Percentiles rank a stretch among this genome's conserved stretches.
phyloP scores from a whole-genome alignment of 2,797 vertebrate genomes.

The Tadarida brasiliensis region DNA sequence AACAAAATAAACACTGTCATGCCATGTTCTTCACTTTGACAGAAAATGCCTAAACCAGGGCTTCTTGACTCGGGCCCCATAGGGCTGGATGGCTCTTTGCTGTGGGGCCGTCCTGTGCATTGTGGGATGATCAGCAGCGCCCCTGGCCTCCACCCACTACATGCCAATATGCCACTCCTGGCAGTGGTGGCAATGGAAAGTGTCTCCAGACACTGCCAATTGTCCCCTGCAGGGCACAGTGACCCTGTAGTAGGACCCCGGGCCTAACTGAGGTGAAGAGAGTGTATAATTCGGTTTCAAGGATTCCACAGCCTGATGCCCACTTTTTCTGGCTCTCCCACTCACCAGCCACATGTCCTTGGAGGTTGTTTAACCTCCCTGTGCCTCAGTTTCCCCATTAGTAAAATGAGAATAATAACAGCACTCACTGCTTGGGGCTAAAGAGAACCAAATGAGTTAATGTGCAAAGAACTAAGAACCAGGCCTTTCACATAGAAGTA shows the following conservation, averaged over 20 bases:
- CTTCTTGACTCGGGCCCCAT: neutral
- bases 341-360: neutral
- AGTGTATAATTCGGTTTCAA: neutral
- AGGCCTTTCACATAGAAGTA: neutral
- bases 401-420: neutral
- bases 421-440: neutral
- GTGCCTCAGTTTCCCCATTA: neutral
- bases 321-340: neutral
- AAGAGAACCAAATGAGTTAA: neutral
- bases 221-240: no score
- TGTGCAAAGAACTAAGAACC: neutral
- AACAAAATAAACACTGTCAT: neutral
- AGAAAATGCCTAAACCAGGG: neutral
- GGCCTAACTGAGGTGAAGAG: neutral
- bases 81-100: rapidly evolving
- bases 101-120: neutral
- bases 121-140: neutral
- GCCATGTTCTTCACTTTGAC: neutral
- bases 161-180: neutral
- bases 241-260: neutral
- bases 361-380: no score
- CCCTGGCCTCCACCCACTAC: no score
- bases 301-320: rapidly evolving
- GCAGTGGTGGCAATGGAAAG: neutral
- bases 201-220: neutral